These are phyloP conservation scores for Sorex araneus DNA, from an alignment of 2,113 vertebrate species.

Conservation along the genomic window DNA sequence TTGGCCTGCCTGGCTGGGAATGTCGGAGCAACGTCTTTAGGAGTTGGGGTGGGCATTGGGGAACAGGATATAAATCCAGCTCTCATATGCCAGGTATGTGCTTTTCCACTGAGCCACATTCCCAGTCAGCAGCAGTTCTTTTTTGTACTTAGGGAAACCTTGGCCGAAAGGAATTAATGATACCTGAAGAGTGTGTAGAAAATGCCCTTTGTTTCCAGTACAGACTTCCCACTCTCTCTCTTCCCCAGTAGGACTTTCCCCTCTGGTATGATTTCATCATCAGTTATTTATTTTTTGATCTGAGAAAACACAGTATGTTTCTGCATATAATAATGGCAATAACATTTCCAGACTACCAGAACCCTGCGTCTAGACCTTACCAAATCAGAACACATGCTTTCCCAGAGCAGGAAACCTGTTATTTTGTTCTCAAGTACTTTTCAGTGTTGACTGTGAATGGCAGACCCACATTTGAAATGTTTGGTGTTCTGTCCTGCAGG, in stretches of 20 bases:
- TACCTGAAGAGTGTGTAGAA: not conserved
- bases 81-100: not conserved
- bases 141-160: not conserved
- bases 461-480: not conserved
- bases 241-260: not conserved
- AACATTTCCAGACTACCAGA: not conserved
- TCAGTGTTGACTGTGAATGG: not conserved
- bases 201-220: not conserved
- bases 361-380: not conserved
- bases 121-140: not conserved
- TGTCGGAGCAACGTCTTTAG: not conserved
- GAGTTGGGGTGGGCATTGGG: too few species aligned
- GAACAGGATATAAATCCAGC: too few species aligned
- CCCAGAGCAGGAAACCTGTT: not conserved
- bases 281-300: not conserved
- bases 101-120: not conserved
- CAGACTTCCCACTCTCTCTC: not conserved
- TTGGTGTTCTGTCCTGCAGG: not conserved
- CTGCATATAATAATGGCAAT: not conserved
- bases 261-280: not conserved
- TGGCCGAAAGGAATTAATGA: not conserved
- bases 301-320: not conserved
- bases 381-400: not conserved
- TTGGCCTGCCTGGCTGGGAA: not conserved
- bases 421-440: slow-evolving; percentile 32